Percentiles rank a stretch among this genome's conserved stretches.
Conservation (phyloP, 2,888 invertebrate species). For the Spicauda simplicius region DNA sequence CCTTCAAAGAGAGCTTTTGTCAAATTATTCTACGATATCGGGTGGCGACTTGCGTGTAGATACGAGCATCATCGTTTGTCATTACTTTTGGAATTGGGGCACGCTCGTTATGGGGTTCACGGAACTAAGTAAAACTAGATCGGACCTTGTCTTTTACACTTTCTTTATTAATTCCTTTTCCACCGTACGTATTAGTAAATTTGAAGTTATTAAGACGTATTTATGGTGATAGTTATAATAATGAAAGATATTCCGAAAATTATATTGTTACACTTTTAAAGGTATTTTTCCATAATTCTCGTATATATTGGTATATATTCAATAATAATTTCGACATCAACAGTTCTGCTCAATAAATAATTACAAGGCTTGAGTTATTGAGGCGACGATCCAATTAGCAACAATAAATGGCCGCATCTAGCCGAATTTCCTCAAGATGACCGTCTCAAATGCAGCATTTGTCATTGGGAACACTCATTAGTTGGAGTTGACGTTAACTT, state of each 20-base stretch:
- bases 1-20: slow-evolving; percentile 55
- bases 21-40: slow-evolving; percentile 60
- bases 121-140: slow-evolving; percentile 15
- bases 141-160: not conserved
- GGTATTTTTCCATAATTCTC: no score
- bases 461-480: slow-evolving; percentile 79
- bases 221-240: no score
- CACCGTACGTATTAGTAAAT: no score
- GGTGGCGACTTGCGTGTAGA: slow-evolving; percentile 52
- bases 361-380: slow-evolving; percentile 12
- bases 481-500: slow-evolving; percentile 80
- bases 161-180: not conserved
- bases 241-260: no score
- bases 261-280: no score
- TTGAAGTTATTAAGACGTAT: no score
- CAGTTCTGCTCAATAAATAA: not conserved
- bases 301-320: not conserved
- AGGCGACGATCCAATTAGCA: slow-evolving; percentile 20
- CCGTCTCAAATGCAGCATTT: slow-evolving; percentile 71
- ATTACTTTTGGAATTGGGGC: slow-evolving; percentile 56
- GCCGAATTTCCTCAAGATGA: slow-evolving; percentile 58
- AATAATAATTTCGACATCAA: not conserved
- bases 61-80: slow-evolving; percentile 54
- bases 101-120: slow-evolving; percentile 44
- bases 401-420: slow-evolving; percentile 50